phyloP scores from a whole-genome alignment of 2,888 invertebrate species.

The Drosophila dives region DNA sequence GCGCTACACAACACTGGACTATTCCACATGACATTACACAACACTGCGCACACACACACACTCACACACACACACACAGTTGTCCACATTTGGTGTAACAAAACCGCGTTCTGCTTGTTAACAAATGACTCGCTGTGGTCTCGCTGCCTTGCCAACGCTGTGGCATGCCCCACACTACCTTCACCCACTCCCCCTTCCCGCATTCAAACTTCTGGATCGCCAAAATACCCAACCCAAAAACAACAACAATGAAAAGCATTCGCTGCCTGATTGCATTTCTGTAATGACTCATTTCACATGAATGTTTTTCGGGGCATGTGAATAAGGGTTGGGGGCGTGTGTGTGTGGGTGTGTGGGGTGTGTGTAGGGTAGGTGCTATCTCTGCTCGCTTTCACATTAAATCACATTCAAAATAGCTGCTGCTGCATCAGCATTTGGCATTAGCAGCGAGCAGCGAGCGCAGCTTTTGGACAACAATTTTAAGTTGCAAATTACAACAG shows the following conservation, averaged over 20 bases:
- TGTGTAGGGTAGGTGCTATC: neutral
- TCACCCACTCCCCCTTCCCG: neutral
- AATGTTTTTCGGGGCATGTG: constrained; percentile 48
- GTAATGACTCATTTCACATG: constrained; percentile 81
- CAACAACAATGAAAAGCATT: constrained; percentile 36
- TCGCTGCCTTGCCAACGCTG: constrained; percentile 57
- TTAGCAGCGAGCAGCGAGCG: constrained; percentile 36
- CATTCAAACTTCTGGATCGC: neutral
- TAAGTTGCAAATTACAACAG: constrained; percentile 72
- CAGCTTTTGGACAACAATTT: constrained; percentile 59
- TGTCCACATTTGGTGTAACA: constrained; percentile 80
- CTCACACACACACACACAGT: constrained; percentile 58
- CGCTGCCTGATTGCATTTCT: constrained; percentile 73
- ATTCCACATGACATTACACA: neutral
- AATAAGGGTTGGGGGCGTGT: neutral
- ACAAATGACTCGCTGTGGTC: constrained; percentile 79
- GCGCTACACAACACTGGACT: neutral
- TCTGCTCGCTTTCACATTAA: constrained; percentile 57
- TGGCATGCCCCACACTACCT: constrained; percentile 27
- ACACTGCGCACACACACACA: neutral
- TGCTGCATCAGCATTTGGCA: constrained; percentile 65
- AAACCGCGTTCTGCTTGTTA: constrained; percentile 78
- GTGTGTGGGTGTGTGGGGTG: neutral
- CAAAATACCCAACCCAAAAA: neutral
- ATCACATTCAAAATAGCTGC: constrained; percentile 64